Percentiles rank a stretch among this genome's conserved stretches.
Conservation (phyloP, 1,140 invertebrate species). For the Physella acuta region DNA sequence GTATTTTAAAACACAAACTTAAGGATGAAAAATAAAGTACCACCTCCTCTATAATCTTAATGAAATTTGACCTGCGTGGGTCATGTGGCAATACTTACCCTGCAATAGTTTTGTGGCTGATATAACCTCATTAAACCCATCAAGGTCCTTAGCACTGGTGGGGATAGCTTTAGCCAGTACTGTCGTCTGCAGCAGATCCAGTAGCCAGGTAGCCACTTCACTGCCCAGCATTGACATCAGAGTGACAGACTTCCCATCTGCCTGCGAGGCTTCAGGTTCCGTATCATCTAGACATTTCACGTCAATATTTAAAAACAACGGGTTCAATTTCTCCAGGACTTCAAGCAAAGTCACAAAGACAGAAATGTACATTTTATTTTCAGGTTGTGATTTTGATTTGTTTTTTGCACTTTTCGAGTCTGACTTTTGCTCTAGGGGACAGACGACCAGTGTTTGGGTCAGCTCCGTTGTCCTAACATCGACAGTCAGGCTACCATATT, state of each 20-base stretch:
- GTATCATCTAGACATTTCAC: not conserved
- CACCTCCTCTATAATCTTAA: no score
- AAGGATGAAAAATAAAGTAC: no score
- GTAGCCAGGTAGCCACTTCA: constrained; percentile 67
- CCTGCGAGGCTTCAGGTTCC: not conserved
- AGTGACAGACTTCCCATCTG: constrained; percentile 54
- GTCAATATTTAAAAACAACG: constrained; percentile 30
- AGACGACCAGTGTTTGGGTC: constrained; percentile 20
- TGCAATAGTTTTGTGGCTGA: constrained; percentile 71
- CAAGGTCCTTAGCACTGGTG: constrained; percentile 70
- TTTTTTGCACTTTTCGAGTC: not conserved
- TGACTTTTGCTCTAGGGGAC: constrained; percentile 8
- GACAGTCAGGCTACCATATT: constrained; percentile 49
- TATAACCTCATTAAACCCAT: constrained; percentile 69
- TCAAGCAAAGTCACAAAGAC: constrained; percentile 32
- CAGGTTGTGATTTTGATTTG: not conserved
- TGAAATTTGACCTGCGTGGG: no score
- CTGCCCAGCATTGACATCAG: constrained; percentile 69
- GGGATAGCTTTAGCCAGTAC: constrained; percentile 78
- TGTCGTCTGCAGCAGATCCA: constrained; percentile 70
- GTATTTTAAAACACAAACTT: no score
- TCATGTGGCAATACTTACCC: constrained; percentile 14
- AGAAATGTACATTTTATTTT: not conserved
- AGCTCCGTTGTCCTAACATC: constrained; percentile 54
- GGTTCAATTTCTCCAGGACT: constrained; percentile 35